Evolutionary conservation across 1,140 invertebrate species (phyloP), one percentile per base, ranked within the genome.

Genomic region (Mya arenaria): DNA sequence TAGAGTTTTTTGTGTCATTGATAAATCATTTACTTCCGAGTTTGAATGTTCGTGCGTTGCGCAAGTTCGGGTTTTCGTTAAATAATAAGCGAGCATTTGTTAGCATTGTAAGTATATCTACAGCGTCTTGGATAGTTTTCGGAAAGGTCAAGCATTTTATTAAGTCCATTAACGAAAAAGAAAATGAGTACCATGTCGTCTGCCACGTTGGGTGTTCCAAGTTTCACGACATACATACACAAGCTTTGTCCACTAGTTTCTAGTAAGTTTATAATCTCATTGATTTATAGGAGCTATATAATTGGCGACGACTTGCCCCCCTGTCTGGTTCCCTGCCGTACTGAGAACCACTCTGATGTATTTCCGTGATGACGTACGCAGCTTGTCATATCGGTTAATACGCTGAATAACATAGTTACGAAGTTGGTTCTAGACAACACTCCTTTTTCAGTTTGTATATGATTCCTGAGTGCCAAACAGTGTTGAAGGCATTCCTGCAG

Each of bases 141-240:
- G 23, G 56, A 75, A 17, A 75, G 60, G 23, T 41, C 56, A 15
- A 62, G 1, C 72, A 75, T 75, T 8, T 41, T 10, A 17, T 75
- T 15, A 5, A 72, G 23, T 25, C 52, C 69, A 4, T 32, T 13
- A 13, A 36, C 58, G 23, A 55, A 72, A 37, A 41, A 75, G 4
- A 58, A 75, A 4, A 75, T 8, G 13, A 75, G 25, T 0, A 75
- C 36, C 72, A 62, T 75, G 36, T 75, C 69, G n/a, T 72, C 69
- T 55, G 69, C 48, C 13, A 72, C 55, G 0, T 36, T 62, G 28
- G 72, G 72, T 8, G 36, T 44, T 17, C 72, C 5, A 2, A 75
- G n/a, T 5, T 30, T 55, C 23, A 23, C 37, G 19, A 37, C 30
- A 30, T 72, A 58, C 6, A 75, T 19, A 23, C 56, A 63, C 17